Evolutionary conservation across 2,888 invertebrate genomes (phyloP), one percentile per base, ranked within the genome.

Genomic region (Strigamia crassipes): DNA sequence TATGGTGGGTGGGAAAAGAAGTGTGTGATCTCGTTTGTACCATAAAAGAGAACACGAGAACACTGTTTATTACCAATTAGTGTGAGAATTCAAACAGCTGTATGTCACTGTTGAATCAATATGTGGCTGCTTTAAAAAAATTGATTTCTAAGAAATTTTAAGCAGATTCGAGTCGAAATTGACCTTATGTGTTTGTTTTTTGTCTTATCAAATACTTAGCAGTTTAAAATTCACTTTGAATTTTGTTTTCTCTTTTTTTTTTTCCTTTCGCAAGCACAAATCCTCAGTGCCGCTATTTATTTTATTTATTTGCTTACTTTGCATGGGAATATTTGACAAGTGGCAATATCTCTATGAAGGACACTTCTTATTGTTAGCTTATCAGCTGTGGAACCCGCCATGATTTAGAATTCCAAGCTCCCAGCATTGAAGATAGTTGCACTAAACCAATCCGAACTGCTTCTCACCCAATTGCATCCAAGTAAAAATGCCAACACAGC

Each of bases 381-480:
- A 56, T 56, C 56, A 56, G 56, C 56, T 5, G 8, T 18, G 56
- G 56, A 38, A 18, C 56, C 56, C 18, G n/a, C 56, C 56, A 56
- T 56, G 27, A 10, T 73, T 27, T 73, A 27, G 12, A 27, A 12
- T 23, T 73, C 73, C 31, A 6, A 10, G 23, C 12, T 0, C 15
- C 73, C 27, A 15, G 15, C 15, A 46, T 46, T 46, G n/a, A 13
- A n/a, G 27, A 73, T 73, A 73, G 21, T 73, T 73, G 27, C 73
- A 73, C 73, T 23, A 31, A 27, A 73, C 27, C 73, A 73, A 73
- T 73, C 73, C 10, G 31, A 27, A 73, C 73, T 56, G 56, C 56
- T 73, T 73, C 73, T 73, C 73, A 27, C 73, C 73, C 73, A 73
- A 73, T 73, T 73, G 73, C 27, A 31, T 27, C 73, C 13, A n/a